phyloP scores from a whole-genome alignment of 2,797 vertebrate genomes.

The Acanthurus lineatus region DNA sequence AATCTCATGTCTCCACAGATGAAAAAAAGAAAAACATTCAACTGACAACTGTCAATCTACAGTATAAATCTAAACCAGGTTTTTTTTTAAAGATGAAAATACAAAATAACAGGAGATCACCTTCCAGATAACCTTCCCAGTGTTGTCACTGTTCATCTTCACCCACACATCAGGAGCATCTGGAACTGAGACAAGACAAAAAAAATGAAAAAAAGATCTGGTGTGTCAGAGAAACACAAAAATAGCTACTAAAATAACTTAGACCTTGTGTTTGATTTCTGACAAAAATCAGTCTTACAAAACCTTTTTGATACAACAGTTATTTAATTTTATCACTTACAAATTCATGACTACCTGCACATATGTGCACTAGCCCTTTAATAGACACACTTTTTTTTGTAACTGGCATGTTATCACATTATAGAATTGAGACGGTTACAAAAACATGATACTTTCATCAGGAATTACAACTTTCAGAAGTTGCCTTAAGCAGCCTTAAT shows the following conservation, averaged over 20 bases:
- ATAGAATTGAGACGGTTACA: background rate
- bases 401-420: background rate
- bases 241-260: background rate
- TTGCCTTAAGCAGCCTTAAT: too few relatives aligned
- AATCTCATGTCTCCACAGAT: background rate
- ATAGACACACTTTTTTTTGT: background rate
- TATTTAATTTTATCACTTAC: background rate
- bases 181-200: slow-evolving; percentile 72
- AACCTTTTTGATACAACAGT: background rate
- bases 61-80: background rate
- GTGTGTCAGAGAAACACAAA: background rate
- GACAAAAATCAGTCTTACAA: background rate
- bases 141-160: slow-evolving; percentile 73
- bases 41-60: background rate
- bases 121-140: slow-evolving; percentile 82
- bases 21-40: background rate
- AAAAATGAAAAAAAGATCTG: background rate
- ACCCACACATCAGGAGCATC: slow-evolving; percentile 83
- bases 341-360: background rate
- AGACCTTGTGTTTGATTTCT: background rate
- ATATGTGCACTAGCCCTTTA: background rate
- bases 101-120: slow-evolving; percentile 50
- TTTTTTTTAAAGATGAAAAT: background rate
- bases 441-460: background rate
- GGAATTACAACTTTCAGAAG: background rate